phyloP scores from a whole-genome alignment of 2,888 invertebrate species.

The Platycheirus albimanus region DNA sequence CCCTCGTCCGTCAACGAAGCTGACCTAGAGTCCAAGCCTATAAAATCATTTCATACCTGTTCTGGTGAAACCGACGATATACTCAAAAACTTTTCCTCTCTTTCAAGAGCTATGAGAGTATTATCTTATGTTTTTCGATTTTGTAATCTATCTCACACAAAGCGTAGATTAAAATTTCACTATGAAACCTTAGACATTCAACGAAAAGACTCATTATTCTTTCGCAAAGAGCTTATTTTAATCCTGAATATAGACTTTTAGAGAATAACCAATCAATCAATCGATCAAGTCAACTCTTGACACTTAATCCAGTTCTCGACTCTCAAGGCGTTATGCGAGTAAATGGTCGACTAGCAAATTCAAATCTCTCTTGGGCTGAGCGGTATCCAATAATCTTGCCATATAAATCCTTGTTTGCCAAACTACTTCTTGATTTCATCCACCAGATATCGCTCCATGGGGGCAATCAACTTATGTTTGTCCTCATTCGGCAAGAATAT shows the following conservation, averaged over 20 bases:
- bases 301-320: constrained; percentile 44
- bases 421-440: no score
- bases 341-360: constrained; percentile 31
- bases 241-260: background rate
- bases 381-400: no score
- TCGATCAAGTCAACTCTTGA: constrained; percentile 27
- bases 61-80: background rate
- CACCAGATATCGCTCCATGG: no score
- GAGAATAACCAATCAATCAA: constrained; percentile 12
- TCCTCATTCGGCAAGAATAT: no score
- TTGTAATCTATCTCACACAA: background rate
- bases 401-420: no score
- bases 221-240: constrained; percentile 8
- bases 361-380: background rate
- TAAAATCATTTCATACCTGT: constrained; percentile 18
- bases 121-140: constrained; percentile 47
- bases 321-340: constrained; percentile 27
- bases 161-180: background rate
- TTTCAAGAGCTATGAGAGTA: constrained; percentile 36
- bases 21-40: constrained; percentile 31
- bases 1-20: constrained; percentile 6
- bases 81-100: constrained; percentile 23
- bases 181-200: background rate
- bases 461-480: no score
- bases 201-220: constrained; percentile 11